Base-by-base conservation (phyloP, 1,140 invertebrate genomes). In the Orchesella cincta region DNA sequence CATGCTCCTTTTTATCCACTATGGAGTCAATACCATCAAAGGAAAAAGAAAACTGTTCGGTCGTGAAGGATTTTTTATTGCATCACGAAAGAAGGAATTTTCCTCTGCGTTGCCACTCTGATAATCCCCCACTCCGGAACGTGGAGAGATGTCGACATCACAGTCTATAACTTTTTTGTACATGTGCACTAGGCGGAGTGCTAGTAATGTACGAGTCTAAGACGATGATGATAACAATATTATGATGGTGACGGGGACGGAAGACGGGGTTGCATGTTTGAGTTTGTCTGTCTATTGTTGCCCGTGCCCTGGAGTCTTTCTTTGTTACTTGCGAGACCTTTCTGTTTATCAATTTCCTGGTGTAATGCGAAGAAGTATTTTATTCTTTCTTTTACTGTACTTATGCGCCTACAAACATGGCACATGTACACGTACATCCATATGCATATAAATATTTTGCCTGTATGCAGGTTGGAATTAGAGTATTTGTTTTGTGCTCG, bases 21-120 rank as follows among this genome's bases (percentile, higher is more conserved):
- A 31, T 67, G 62, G 62, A 67, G 62, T 29, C 62, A 67, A 29
- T 67, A 67, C 62, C 62, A 67, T 33, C 52, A 57, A 57, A 57
- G 52, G 52, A 57, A 57, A 57, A 57, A 57, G 12, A 67, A 67
- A 67, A 33, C 14, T 14, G 28, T 67, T 67, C 31, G 62, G 62
- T 33, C 31, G 62, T 33, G 62, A 33, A 67, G 62, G 62, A 8
- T 31, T 33, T 57, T 57, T 57, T 57, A 57, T 57, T 57, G 52
- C 52, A 57, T 57, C 52, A 57, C 3, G 23, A 57, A 57, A 57
- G 31, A 33, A 67, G 62, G 62, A 67, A 67, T 67, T 67, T 67
- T 67, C 62, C 26, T 29, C 20, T 46, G 39, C 39, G 20, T 67
- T 62, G 16, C 8, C 23, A 62, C 8, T n/a, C 16, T 62, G 54